Conservation (phyloP, 2,888 invertebrate genomes). For the Biston betularia region DNA sequence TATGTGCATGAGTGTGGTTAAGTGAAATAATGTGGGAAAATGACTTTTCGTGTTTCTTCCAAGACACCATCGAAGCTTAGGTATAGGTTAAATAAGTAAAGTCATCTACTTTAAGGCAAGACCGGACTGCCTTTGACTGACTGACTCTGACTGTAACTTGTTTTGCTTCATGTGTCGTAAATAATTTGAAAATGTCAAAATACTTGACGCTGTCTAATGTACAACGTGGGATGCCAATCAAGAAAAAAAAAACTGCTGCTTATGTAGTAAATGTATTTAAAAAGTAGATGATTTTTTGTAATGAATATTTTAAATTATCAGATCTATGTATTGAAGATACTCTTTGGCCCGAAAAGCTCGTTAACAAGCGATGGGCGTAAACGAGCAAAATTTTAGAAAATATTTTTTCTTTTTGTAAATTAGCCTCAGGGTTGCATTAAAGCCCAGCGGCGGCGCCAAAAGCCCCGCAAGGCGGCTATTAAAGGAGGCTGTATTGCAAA, state of each 20-base stretch:
- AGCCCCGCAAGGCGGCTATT: slow-evolving; percentile 37
- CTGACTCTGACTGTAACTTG: too few species aligned
- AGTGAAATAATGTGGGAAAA: too few species aligned
- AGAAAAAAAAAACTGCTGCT: too few species aligned
- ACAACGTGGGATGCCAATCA: neutral
- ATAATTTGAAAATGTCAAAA: too few species aligned
- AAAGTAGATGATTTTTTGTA: neutral
- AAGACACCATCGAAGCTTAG: too few species aligned
- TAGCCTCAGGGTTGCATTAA: slow-evolving; percentile 34
- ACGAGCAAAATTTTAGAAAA: slow-evolving; percentile 19
- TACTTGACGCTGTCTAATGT: neutral
- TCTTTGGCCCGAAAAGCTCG: slow-evolving; percentile 5
- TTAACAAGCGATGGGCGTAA: slow-evolving; percentile 9
- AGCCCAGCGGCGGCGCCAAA: slow-evolving; percentile 23
- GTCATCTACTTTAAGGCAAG: too few species aligned
- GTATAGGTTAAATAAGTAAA: too few species aligned
- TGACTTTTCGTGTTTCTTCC: too few species aligned
- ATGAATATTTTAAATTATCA: slow-evolving; percentile 1
- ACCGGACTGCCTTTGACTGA: too few species aligned
- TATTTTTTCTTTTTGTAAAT: slow-evolving; percentile 30
- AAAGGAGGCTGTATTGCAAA: slow-evolving; percentile 43
- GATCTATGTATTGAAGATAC: slow-evolving; percentile 4
- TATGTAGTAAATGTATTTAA: neutral
- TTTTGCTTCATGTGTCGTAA: too few species aligned
- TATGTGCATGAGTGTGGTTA: too few species aligned